A percentile compares a stretch with the other conserved stretches of the same genome.
Evolutionary conservation across 2,113 vertebrate species (phyloP).

Genomic region (Peromyscus californicus): DNA sequence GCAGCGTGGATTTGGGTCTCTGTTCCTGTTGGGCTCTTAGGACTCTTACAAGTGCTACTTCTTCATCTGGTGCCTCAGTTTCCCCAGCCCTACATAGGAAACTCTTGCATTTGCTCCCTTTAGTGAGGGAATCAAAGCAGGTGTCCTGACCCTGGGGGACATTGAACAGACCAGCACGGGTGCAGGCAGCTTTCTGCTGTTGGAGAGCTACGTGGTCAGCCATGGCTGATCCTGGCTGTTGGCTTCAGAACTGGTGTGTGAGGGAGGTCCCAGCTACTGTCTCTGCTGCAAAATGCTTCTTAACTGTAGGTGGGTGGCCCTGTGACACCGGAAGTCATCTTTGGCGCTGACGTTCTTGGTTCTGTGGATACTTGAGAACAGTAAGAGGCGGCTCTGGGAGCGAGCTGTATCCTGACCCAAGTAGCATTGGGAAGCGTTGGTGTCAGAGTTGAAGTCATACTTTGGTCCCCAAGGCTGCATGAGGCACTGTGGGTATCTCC

Average conservation of each 20-base stretch:
- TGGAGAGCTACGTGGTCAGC: not conserved
- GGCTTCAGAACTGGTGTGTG: accelerated
- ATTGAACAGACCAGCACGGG: not conserved
- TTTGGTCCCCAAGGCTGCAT: accelerated
- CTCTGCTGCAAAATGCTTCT: not conserved
- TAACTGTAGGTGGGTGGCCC: not conserved
- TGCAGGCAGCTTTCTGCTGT: accelerated
- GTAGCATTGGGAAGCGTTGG: not conserved
- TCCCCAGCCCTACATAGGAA: not conserved
- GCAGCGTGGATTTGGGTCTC: not conserved
- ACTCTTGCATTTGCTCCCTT: not conserved
- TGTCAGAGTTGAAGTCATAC: not conserved
- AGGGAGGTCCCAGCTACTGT: no score
- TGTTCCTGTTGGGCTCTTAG: accelerated
- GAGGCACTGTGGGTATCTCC: not conserved
- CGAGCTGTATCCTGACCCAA: not conserved
- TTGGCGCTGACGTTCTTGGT: not conserved
- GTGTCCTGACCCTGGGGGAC: not conserved
- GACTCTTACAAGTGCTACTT: not conserved
- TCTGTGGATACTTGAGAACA: not conserved
- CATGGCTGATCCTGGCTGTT: accelerated
- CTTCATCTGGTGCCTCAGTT: slow-evolving; percentile 19
- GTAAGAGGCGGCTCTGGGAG: not conserved
- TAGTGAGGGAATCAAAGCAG: not conserved
- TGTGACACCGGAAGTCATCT: not conserved